phyloP scores from a whole-genome alignment of 2,113 vertebrate species.

The Spizaetus ornatus region DNA sequence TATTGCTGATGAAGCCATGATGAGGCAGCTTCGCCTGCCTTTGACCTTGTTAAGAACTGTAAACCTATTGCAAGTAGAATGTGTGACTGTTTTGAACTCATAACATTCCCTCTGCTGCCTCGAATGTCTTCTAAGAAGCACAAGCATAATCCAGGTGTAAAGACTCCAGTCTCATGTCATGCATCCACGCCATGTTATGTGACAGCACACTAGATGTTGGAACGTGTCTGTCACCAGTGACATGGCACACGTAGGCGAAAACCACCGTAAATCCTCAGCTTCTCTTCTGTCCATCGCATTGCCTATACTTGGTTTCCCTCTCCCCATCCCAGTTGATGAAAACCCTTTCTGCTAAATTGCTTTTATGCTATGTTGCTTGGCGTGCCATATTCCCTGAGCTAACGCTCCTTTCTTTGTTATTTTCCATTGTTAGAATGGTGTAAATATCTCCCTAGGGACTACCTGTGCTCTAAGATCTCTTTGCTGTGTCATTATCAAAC shows the following conservation, averaged over 20 bases:
- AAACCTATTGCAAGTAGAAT: background rate
- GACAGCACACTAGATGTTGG: background rate
- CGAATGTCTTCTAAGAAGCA: background rate
- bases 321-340: background rate
- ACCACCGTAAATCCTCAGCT: background rate
- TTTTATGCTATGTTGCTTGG: conserved; percentile 27
- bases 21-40: background rate
- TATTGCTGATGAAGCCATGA: background rate
- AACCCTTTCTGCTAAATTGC: background rate
- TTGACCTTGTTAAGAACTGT: background rate
- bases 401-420: background rate
- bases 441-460: background rate
- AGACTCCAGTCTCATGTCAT: background rate
- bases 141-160: background rate
- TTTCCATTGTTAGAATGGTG: background rate
- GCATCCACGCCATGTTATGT: background rate
- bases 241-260: background rate
- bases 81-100: background rate
- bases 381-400: background rate
- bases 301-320: background rate
- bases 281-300: background rate
- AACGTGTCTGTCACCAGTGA: background rate
- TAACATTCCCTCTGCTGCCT: background rate
- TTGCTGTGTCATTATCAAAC: background rate
- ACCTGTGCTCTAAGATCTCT: background rate